Base-by-base conservation (phyloP, 2,797 vertebrate genomes). In the Phyllotis vaccarum region DNA sequence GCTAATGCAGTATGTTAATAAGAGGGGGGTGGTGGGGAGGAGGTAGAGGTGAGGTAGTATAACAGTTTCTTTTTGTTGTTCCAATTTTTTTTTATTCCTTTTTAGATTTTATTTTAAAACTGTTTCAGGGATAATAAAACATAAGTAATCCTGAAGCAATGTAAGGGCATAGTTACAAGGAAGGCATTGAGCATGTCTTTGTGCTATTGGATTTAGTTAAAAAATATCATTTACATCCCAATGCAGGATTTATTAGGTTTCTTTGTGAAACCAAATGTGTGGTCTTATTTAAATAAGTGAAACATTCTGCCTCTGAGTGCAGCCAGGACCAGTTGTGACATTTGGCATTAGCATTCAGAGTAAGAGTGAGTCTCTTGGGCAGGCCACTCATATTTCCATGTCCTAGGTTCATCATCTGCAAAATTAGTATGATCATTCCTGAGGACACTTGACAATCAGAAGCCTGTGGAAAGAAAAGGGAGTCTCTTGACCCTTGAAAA, bases 371-470 rank as follows among this genome's bases (percentile, higher is more conserved):
- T 58, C 1, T 13, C 37, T 40, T 76, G 81, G 66, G 43, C 72
- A 93, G 90, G 81, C 62, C 62, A 37, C 29, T 93, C 37, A 74
- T 76, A 87, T 97, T 91, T 58, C 31, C 93, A 54, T 89, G 75
- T 40, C 60, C 83, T 82, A 78, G 75, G 85, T 96, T 95, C 74
- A 93, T 95, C 83, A 94, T 79, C 76, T 97, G 83, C 94, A 95
- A 96, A 96, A 98, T 96, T 54, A 96, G 93, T 66, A 37, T 9
- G 54, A 2, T 83, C 66, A 82, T 62, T 93, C 85, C 91, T 86
- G 76, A 92, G 70, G 87, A 80, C n/a, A 79, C 66, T 56, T 94
- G 46, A 93, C 46, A 96, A 90, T 91, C 90, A 97, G 94, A 96
- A 52, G 66, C 72, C 89, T 17, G 10, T 43, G 43, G 46, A 91